Evolutionary conservation across 2,113 vertebrate genomes (phyloP), one percentile per base, ranked within the genome.

Genomic region (Euleptes europaea): DNA sequence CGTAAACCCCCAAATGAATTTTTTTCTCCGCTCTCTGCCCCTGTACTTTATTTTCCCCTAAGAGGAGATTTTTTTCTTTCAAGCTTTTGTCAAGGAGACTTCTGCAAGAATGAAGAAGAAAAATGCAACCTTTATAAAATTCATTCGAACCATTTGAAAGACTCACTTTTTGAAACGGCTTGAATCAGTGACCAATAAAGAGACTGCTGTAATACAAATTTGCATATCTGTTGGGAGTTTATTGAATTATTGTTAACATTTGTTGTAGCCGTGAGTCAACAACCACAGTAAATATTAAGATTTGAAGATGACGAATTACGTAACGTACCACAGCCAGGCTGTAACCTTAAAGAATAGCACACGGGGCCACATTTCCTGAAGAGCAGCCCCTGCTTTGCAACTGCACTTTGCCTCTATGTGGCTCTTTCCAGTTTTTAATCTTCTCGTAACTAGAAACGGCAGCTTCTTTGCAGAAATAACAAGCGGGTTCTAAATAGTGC

Each of bases 31-130:
- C 60, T 47, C 19, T 51, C 54, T 26, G 35, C 54, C 63, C 77
- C 19, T 21, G 54, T 91, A 79, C 7, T 74, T 92, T 95, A 87
- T 92, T 94, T 92, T 91, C 88, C 60, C 60, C 60, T 28, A 91
- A 26, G 28, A 88, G 3, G 60, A 86, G 5, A 49, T 88, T 90
- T 94, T 90, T 94, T 88, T 90, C 84, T 94, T 94, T 91, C 89
- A 90, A 86, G 92, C 90, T 95, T 94, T 96, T 94, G 89, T 96
- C 95, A 95, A 90, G 54, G 71, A 93, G 93, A 92, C 90, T 81
- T 94, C 95, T 96, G 89, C 95, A 97, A 94, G 88, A 92, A 35
- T 47, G 63, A 28, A 79, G 42, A 76, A 78, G 42, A 88, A 93
- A 92, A 92, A 86, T 67, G 31, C 87, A 84, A 94, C 93, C 95